phyloP scores from a whole-genome alignment of 2,797 vertebrate genomes.

The Eospalax fontanierii region DNA sequence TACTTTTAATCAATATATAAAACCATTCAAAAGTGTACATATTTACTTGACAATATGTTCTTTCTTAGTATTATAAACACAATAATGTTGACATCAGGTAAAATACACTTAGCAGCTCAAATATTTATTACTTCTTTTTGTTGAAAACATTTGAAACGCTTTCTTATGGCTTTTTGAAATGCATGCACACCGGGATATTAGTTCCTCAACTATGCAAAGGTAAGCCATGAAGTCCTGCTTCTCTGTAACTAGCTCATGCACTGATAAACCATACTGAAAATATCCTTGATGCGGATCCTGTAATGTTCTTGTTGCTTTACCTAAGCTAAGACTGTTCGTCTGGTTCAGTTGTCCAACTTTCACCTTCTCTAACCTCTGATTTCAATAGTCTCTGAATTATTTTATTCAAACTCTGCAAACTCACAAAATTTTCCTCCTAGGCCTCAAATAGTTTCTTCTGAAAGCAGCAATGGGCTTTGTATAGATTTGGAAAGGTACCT shows the following conservation, averaged over 20 bases:
- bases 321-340: neutral
- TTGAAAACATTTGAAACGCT: neutral
- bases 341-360: neutral
- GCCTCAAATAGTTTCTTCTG: neutral
- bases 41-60: neutral
- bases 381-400: neutral
- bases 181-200: no score
- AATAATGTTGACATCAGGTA: neutral
- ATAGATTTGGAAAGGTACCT: slow-evolving; percentile 39
- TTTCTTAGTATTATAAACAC: neutral
- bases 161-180: neutral
- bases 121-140: neutral
- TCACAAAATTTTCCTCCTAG: neutral
- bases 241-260: neutral
- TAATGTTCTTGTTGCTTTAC: neutral
- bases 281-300: neutral
- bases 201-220: neutral
- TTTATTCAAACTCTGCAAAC: neutral
- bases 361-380: neutral
- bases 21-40: neutral
- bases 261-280: neutral
- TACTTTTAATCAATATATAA: neutral
- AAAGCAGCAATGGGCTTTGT: neutral
- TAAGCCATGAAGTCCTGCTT: neutral
- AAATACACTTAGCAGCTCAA: neutral